Percentiles rank a stretch among this genome's conserved stretches.
These are phyloP conservation scores for Parelbella ahira DNA, from an alignment of 2,888 invertebrate species.

Conservation along the genomic window DNA sequence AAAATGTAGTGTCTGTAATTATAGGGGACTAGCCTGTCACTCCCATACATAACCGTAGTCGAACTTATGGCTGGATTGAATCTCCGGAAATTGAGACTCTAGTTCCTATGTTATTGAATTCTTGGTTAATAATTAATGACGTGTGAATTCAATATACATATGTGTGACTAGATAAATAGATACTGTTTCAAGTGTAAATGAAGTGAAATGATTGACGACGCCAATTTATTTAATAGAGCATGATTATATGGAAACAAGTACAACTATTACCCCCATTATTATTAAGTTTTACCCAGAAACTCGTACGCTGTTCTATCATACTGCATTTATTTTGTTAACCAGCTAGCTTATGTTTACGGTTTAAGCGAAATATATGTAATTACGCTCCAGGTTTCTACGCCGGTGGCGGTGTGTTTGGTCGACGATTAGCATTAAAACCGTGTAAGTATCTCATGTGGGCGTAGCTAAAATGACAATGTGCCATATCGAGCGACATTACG, in stretches of 20 bases:
- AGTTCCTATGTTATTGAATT: neutral
- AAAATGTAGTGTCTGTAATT: constrained; percentile 58
- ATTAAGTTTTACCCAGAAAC: too few relatives aligned
- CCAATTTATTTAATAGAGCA: too few relatives aligned
- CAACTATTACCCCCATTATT: too few relatives aligned
- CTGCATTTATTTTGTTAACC: constrained; percentile 3
- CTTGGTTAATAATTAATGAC: neutral
- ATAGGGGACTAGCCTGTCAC: constrained; percentile 44
- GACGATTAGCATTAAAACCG: constrained; percentile 20
- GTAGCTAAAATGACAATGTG: constrained; percentile 21
- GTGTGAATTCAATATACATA: too few relatives aligned
- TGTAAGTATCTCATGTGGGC: constrained; percentile 17
- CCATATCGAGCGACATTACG: constrained; percentile 20
- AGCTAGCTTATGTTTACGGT: neutral
- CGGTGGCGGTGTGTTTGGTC: constrained; percentile 20
- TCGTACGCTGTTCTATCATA: neutral
- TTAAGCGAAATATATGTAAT: constrained; percentile 1
- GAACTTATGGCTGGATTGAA: constrained; percentile 34
- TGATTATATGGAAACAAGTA: too few relatives aligned
- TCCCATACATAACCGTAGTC: too few relatives aligned
- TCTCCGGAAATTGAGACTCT: neutral
- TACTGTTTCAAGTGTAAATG: too few relatives aligned
- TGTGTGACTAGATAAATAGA: too few relatives aligned
- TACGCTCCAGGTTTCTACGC: constrained; percentile 9
- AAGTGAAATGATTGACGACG: too few relatives aligned